phyloP scores from a whole-genome alignment of 2,888 invertebrate genomes.

The Bruchidius siliquastri region DNA sequence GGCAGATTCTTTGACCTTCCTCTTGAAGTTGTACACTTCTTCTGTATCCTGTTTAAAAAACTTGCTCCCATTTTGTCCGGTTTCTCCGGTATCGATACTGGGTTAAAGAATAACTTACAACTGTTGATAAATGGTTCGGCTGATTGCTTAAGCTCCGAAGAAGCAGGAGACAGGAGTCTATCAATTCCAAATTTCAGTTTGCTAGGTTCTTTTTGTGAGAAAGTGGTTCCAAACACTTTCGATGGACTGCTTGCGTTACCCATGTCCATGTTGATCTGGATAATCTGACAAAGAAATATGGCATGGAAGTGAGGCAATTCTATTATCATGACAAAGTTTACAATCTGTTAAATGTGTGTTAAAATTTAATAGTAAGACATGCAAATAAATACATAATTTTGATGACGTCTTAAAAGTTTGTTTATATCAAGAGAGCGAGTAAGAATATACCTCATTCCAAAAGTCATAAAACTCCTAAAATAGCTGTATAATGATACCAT shows the following conservation, averaged over 20 bases:
- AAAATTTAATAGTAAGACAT: background rate
- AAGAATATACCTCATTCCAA: background rate
- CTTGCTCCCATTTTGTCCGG: too few relatives aligned
- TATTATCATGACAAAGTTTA: background rate
- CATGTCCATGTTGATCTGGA: background rate
- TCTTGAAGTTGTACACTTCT: too few relatives aligned
- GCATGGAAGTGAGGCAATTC: background rate
- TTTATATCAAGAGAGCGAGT: background rate
- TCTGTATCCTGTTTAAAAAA: too few relatives aligned
- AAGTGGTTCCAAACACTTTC: background rate
- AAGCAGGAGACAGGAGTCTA: constrained; percentile 50
- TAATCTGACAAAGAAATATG: background rate
- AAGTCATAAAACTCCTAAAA: background rate
- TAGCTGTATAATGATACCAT: background rate
- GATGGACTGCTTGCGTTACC: background rate
- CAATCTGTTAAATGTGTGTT: background rate
- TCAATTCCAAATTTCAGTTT: constrained; percentile 67
- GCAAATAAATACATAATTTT: background rate
- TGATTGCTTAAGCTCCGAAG: background rate
- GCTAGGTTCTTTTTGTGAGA: constrained; percentile 17
- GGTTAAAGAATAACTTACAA: background rate
- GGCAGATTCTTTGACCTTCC: too few relatives aligned
- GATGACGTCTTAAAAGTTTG: background rate
- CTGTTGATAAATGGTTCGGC: background rate
- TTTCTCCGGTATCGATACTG: too few relatives aligned